These are phyloP conservation scores for Dicrurus megarhynchus DNA, from an alignment of 2,113 vertebrate genomes.

Conservation along the genomic window DNA sequence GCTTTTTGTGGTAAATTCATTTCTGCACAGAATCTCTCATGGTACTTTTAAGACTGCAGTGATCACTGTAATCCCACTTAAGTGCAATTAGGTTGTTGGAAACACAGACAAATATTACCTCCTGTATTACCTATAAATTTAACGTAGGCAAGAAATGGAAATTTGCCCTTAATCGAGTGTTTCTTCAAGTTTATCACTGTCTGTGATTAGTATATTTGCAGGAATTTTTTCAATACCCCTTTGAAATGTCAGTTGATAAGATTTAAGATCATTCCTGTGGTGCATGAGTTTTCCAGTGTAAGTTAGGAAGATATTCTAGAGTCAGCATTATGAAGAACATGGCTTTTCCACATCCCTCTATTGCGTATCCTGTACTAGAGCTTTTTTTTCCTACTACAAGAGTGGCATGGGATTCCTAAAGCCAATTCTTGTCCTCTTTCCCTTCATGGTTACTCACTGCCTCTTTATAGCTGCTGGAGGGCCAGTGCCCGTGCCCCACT, in stretches of 20 bases:
- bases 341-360: neutral
- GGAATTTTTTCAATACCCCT: neutral
- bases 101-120: neutral
- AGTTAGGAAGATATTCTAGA: neutral
- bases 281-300: neutral
- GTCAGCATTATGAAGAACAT: accelerated
- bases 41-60: neutral
- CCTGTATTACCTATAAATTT: neutral
- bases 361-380: neutral
- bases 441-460: neutral
- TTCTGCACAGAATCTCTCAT: neutral
- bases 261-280: neutral
- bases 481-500: accelerated
- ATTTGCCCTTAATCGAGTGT: neutral
- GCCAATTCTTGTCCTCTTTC: neutral
- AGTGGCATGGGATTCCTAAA: neutral
- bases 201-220: neutral
- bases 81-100: neutral
- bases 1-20: neutral
- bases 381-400: neutral
- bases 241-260: neutral
- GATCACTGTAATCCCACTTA: neutral
- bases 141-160: neutral
- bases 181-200: neutral
- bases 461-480: neutral